phyloP scores from a whole-genome alignment of 2,113 vertebrate species.

The Rhinolophus sinicus region DNA sequence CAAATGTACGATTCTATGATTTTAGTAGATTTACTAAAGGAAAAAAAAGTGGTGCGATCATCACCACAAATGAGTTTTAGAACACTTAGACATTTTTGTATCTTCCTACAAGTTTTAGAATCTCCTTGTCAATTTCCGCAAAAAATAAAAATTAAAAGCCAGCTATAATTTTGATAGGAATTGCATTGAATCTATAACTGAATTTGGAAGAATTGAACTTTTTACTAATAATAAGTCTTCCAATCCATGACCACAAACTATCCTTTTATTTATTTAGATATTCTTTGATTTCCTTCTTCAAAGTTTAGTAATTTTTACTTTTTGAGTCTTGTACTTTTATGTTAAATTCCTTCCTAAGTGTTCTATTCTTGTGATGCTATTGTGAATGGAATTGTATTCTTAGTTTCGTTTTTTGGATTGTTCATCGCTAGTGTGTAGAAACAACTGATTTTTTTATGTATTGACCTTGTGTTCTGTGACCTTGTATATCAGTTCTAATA shows the following conservation, averaged over 20 bases:
- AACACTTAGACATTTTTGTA: not conserved
- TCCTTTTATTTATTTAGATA: not conserved
- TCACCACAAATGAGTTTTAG: not conserved
- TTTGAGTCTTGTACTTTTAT: not conserved
- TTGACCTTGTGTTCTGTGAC: not conserved
- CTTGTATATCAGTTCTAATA: not conserved
- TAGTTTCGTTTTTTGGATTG: not conserved
- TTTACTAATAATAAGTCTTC: not conserved
- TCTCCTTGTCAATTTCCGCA: not conserved
- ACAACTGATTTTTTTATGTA: not conserved
- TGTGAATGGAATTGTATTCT: not conserved
- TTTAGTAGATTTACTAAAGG: not conserved
- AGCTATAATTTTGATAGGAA: not conserved
- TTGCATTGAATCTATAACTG: accelerated
- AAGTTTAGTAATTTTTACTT: not conserved
- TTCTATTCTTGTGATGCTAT: not conserved
- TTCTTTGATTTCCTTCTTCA: not conserved
- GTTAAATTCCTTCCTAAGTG: not conserved
- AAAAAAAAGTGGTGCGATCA: not conserved
- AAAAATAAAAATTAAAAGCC: not conserved
- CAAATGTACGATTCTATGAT: too few relatives aligned
- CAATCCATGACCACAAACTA: not conserved
- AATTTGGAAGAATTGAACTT: not conserved
- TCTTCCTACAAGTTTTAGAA: not conserved
- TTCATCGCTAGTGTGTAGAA: not conserved